Evolutionary conservation across 2,113 vertebrate species (phyloP), one percentile per base, ranked within the genome.

Genomic region (Silurus asotus): DNA sequence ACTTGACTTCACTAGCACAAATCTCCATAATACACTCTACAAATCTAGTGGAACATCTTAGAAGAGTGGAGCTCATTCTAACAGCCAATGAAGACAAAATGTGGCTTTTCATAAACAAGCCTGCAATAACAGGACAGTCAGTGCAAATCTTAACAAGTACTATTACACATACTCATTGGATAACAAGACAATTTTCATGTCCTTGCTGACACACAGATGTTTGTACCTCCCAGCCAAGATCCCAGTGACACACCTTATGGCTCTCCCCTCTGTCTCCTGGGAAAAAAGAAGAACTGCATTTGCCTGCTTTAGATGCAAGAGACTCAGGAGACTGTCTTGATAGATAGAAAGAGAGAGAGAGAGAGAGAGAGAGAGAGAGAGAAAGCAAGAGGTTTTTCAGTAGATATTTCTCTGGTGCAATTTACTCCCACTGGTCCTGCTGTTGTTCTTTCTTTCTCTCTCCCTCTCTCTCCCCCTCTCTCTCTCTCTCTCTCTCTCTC

Each of bases 231-330:
- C 45, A 83, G 81, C 15, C 70, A 82, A 64, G 65, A 87, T 85
- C 48, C 74, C 9, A 62, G 70, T 84, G 87, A 79, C 77, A 81
- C 69, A 86, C 81, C 84, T 76, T 78, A 77, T 53, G 59, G 64
- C 74, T 83, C 75, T 65, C 59, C 82, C 56, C 76, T 82, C 77
- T 56, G 76, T 65, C 65, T 83, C 49, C 37, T 59, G n/a, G 58
- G 65, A 45, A 64, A 80, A 89, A 79, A 72, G 83, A 87, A 58
- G 81, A 55, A 64, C 75, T 49, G 25, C 81, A 56, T 48, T 83
- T 86, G 69, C 55, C 84, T 83, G 55, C 84, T 67, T 80, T 79
- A 90, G 84, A 81, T 91, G 61, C 72, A 75, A 37, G 37, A 37
- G 37, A 37, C 37, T 37, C 37, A 74, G 37, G 51, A 82, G 86